Evolutionary conservation across 2,888 invertebrate species (phyloP), one percentile per base, ranked within the genome.

Genomic region (Clistopyga incitator): DNA sequence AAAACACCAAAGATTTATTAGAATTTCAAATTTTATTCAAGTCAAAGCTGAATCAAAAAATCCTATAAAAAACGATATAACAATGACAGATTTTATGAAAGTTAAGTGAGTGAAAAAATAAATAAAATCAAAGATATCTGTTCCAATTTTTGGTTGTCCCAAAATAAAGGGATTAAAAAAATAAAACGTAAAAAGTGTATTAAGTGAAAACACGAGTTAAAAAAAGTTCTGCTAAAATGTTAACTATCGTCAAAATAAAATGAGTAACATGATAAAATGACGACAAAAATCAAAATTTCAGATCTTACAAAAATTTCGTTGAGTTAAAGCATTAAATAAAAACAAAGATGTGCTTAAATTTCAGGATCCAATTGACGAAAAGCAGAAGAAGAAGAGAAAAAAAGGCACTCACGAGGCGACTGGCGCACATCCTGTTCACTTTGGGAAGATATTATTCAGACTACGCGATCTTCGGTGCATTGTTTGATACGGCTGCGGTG

Each of bases 331-430:
- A 75, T 47, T 8, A 56, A 56, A 15, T 56, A 56, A 56, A 54
- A 56, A 10, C 11, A 25, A 25, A 13, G 15, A 25, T 50, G 6
- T 2, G n/a, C 15, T 50, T 13, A 25, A 54, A 25, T 54, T 23
- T 54, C 54, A 20, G 54, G 59, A 59, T 15, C 25, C 2, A 15
- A 15, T 25, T 13, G 15, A 59, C 6, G 18, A 59, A 59, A 59
- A 13, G 61, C 45, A 38, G 34, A 47, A 56, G 25, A 68, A 50
- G 10, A 70, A 83, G 38, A 56, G 25, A 68, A 50, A 6, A 70
- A 83, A 38, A 77, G 59, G 25, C 85, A 89, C 90, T 91, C 85
- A 91, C 90, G 59, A 89, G 84, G 74, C 84, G 84, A 67, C 86
- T 86, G 81, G 81, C 82, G 65, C 74, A 80, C 90, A 89, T 89